Conservation (phyloP, 2,888 invertebrate species). For the Apamea monoglypha region DNA sequence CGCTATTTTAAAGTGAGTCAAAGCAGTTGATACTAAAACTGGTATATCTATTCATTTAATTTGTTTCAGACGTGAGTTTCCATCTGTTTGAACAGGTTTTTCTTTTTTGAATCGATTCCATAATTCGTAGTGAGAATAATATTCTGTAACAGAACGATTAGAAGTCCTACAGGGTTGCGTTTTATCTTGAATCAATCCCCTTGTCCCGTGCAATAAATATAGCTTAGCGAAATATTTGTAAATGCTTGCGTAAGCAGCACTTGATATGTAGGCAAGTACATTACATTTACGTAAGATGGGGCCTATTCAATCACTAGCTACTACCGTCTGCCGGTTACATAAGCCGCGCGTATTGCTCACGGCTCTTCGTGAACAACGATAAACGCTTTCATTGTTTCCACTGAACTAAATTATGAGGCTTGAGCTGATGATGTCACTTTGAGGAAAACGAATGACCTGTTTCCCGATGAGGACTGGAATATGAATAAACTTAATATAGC, state of each 20-base stretch:
- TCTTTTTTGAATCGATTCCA: not conserved
- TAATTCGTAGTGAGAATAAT: not conserved
- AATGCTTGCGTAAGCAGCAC: conserved; percentile 78
- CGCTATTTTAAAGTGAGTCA: conserved; percentile 42
- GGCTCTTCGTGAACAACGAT: conserved; percentile 72
- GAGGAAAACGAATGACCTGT: conserved; percentile 70
- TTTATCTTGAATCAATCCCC: not conserved
- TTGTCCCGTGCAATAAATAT: conserved; percentile 30
- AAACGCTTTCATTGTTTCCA: conserved; percentile 71
- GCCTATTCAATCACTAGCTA: conserved; percentile 85
- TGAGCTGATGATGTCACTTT: conserved; percentile 71
- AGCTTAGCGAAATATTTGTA: conserved; percentile 71
- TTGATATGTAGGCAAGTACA: conserved; percentile 82
- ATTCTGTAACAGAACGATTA: not conserved
- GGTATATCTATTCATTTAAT: conserved; percentile 3
- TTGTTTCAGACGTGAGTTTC: conserved; percentile 17
- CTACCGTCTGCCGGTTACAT: conserved; percentile 83
- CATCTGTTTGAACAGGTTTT: conserved; percentile 9
- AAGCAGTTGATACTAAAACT: conserved; percentile 9
- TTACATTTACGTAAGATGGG: conserved; percentile 86
- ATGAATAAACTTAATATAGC: conserved; percentile 60
- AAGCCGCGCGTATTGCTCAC: conserved; percentile 76
- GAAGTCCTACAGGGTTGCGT: not conserved
- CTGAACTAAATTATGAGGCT: conserved; percentile 65
- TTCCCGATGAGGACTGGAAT: conserved; percentile 57